Evolutionary conservation across 2,113 vertebrate species (phyloP), one percentile per base, ranked within the genome.

Genomic region (Paraplagusia blochii): DNA sequence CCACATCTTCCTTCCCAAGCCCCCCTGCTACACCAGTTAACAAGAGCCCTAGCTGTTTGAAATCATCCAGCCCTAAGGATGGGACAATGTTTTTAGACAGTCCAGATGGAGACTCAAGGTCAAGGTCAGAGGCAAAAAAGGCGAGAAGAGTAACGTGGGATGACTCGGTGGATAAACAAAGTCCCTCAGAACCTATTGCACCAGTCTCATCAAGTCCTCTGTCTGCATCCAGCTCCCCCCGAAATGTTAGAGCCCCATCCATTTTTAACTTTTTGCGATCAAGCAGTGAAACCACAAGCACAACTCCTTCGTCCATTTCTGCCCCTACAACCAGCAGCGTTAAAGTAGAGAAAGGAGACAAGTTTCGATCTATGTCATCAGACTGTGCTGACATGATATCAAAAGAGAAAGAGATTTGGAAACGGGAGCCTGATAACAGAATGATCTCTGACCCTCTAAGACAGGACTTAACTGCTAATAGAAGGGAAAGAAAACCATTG

Each of bases 191-290:
- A 22, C 6, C 69, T 5, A 14, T 13, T 8, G 9, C 29, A 59
- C 22, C 22, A 29, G 51, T 50, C 50, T 42, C 53, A 62, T 16
- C 40, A 5, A 72, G 60, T 14, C 49, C 74, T 29, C 18, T 50
- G 13, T 74, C 82, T 12, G 55, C 72, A 9, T 57, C 80, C 11
- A 81, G 63, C 13, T 48, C 64, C 4, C 47, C 19, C 1, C 66
- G 45, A 48, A 65, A 49, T 9, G 12, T 58, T 11, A 64, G 39
- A 53, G 36, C 58, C 15, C 74, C 82, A 7, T 79, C 80, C 16
- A 77, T 87, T 55, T 87, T 87, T 52, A 76, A 74, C 11, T 87
- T 83, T 63, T 69, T 86, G 34, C 73, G 82, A 61, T 68, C 76
- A 33, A 57, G 62, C 18, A 81, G 65, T 66, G 53, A 73, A 36